phyloP scores from a whole-genome alignment of 2,888 invertebrate species.

The Drosophila prolongata region DNA sequence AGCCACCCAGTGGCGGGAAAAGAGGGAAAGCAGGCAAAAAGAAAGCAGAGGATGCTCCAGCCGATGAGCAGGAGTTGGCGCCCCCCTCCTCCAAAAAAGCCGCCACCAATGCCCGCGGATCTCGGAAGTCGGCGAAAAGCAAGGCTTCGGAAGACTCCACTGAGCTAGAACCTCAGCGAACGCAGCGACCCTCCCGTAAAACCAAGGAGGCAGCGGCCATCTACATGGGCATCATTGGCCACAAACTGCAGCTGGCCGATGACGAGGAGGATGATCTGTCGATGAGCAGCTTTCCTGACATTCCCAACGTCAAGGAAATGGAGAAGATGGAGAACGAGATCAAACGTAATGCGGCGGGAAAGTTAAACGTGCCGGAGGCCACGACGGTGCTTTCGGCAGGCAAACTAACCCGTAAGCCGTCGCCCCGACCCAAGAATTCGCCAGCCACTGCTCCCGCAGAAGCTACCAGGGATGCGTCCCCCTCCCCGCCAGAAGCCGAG shows the following conservation, averaged over 20 bases:
- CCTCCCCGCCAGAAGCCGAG: conserved; percentile 40
- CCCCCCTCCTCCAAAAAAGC: conserved; percentile 67
- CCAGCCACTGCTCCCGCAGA: neutral
- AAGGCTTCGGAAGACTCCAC: conserved; percentile 21
- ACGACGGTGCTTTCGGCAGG: conserved; percentile 32
- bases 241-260: conserved; percentile 88
- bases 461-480: neutral
- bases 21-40: conserved; percentile 57
- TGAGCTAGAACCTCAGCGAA: conserved; percentile 58
- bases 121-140: conserved; percentile 26
- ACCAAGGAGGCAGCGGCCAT: conserved; percentile 91
- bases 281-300: conserved; percentile 88
- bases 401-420: conserved; percentile 40
- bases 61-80: conserved; percentile 40
- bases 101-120: conserved; percentile 10
- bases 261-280: conserved; percentile 88
- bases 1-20: conserved; percentile 29
- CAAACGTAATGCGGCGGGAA: conserved; percentile 83
- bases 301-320: conserved; percentile 87
- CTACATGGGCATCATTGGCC: conserved; percentile 90
- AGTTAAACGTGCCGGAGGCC: conserved; percentile 37
- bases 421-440: conserved; percentile 21
- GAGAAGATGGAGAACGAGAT: conserved; percentile 87
- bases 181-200: conserved; percentile 87
- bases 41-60: conserved; percentile 49